Evolutionary conservation across 1,140 invertebrate genomes (phyloP).

Genomic region (Vanessa tameamea): DNA sequence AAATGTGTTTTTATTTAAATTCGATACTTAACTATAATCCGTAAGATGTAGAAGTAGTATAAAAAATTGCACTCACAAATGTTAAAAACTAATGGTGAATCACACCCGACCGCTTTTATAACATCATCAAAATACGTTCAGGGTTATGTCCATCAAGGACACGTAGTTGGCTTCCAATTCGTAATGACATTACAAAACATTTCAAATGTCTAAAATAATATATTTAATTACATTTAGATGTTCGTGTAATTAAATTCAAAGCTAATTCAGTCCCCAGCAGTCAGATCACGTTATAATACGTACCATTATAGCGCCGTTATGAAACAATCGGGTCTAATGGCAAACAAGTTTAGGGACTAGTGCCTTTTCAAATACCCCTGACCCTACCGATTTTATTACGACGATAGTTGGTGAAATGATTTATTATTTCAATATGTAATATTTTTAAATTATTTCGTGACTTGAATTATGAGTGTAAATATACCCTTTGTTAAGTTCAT

Average conservation of each 20-base stretch:
- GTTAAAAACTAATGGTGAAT: too few species aligned
- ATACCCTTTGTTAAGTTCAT: too few species aligned
- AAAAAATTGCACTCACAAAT: too few species aligned
- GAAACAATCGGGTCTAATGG: conserved; percentile 34
- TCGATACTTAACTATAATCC: too few species aligned
- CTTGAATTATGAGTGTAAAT: too few species aligned
- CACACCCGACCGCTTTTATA: too few species aligned
- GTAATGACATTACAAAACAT: too few species aligned
- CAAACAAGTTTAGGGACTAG: conserved; percentile 27
- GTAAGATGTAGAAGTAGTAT: too few species aligned
- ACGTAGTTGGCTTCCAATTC: too few species aligned
- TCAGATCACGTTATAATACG: conserved; percentile 3
- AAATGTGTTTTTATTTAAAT: too few species aligned
- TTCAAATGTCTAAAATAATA: not conserved
- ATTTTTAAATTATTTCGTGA: not conserved
- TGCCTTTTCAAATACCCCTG: conserved; percentile 23
- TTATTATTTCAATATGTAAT: conserved; percentile 11
- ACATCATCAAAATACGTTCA: too few species aligned
- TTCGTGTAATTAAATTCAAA: not conserved
- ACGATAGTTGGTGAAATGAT: conserved; percentile 10
- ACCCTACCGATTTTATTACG: conserved; percentile 12
- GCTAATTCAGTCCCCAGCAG: not conserved
- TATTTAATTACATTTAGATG: not conserved
- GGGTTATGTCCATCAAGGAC: too few species aligned
- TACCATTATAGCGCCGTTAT: conserved; percentile 17